Evolutionary conservation across 1,140 invertebrate genomes (phyloP).

Genomic region (Paraescarpia echinospica): DNA sequence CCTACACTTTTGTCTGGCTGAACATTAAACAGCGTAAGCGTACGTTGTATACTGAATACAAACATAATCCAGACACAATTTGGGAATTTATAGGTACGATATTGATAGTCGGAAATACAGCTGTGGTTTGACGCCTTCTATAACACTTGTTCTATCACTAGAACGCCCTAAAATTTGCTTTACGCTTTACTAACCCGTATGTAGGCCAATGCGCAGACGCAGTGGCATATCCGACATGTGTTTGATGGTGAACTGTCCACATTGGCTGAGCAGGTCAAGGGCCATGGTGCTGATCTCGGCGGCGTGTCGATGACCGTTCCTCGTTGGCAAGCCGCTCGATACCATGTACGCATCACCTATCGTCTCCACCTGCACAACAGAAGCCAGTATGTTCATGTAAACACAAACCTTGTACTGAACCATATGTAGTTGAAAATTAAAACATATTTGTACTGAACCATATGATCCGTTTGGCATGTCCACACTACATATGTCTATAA

Average conservation of each 20-base stretch:
- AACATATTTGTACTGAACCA: too few relatives aligned
- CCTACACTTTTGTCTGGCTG: too few relatives aligned
- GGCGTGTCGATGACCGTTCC: constrained; percentile 72
- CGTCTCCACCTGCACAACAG: constrained; percentile 68
- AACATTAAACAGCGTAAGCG: too few relatives aligned
- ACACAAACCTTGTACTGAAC: too few relatives aligned
- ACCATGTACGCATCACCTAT: constrained; percentile 94
- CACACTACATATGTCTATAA: too few relatives aligned
- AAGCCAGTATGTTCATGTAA: too few relatives aligned
- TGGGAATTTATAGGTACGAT: too few relatives aligned
- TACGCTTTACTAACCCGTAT: constrained; percentile 64
- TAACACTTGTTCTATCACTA: neutral
- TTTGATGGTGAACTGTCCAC: constrained; percentile 78
- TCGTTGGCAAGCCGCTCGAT: constrained; percentile 79
- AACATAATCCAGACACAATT: too few relatives aligned
- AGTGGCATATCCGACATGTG: constrained; percentile 79
- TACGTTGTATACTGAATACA: too few relatives aligned
- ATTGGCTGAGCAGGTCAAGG: constrained; percentile 79
- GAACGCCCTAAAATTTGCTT: neutral
- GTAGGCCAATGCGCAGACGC: constrained; percentile 77
- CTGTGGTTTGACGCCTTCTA: neutral
- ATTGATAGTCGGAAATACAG: too few relatives aligned
- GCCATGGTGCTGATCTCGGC: constrained; percentile 85
- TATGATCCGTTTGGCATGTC: too few relatives aligned
- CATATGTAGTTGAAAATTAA: too few relatives aligned